phyloP scores from a whole-genome alignment of 2,888 invertebrate genomes.

The Cremastinae sp. region DNA sequence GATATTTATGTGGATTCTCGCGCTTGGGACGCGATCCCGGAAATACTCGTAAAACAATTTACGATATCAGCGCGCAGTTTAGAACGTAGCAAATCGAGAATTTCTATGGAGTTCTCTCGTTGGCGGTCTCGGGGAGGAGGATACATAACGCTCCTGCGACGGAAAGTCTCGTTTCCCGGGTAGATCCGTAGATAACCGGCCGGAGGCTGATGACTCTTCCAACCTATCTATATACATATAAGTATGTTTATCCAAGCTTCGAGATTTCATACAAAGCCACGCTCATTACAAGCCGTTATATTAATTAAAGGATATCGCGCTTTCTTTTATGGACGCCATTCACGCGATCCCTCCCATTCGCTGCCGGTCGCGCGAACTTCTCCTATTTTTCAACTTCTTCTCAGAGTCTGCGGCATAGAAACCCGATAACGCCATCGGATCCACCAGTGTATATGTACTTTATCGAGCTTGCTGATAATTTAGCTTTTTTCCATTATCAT shows the following conservation, averaged over 20 bases:
- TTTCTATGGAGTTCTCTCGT: no score
- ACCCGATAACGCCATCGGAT: no score
- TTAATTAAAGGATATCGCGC: conserved; percentile 54
- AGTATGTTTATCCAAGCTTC: conserved; percentile 48
- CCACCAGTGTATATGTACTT: no score
- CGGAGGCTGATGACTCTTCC: background rate
- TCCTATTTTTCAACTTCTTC: conserved; percentile 29
- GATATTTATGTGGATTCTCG: background rate
- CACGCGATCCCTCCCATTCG: conserved; percentile 49
- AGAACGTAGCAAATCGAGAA: no score
- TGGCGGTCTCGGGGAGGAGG: background rate
- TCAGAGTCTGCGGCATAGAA: background rate
- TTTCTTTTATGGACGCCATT: conserved; percentile 48
- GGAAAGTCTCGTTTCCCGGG: conserved; percentile 2
- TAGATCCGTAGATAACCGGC: conserved; percentile 47
- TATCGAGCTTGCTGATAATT: no score
- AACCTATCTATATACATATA: background rate
- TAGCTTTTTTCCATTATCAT: no score
- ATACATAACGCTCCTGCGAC: background rate
- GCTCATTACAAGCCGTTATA: conserved; percentile 55
- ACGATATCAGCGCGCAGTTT: background rate
- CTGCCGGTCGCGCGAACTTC: conserved; percentile 23
- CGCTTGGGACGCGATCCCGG: conserved; percentile 22
- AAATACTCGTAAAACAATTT: conserved; percentile 42
- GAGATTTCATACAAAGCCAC: conserved; percentile 46